Evolutionary conservation across 2,797 vertebrate genomes (phyloP), one percentile per base, ranked within the genome.

Genomic region (Hapalemur alaotrensis): DNA sequence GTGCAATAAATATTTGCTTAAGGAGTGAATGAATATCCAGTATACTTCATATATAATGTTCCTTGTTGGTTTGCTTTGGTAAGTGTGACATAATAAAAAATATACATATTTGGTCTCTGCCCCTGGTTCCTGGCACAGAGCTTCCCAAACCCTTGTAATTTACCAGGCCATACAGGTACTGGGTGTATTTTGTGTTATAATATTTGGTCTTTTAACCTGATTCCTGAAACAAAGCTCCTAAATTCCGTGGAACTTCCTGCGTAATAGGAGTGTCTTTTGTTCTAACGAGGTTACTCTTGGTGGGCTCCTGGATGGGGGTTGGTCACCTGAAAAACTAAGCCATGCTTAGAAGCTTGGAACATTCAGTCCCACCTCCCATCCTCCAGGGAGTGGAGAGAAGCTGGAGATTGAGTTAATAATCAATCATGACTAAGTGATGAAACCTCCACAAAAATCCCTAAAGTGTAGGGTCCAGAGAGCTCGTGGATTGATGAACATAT

Each of bases 1-100:
- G 22, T 95, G 59, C 11, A 95, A 70, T 46, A 95, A 93, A 67
- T 35, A 67, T 67, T 67, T 73, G 80, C 52, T 88, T 89, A 86
- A 35, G 63, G n/a, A 96, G 57, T 0, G 20, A 88, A 72, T 78
- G 28, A 93, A 95, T 70, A 57, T 20, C 43, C 23, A 50, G 14
- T 65, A 78, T 13, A 54, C 23, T n/a, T 67, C 48, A 57, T 38
- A 48, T 4, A 41, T 70, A 38, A 50, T 41, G 30, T 82, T 93
- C 35, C 32, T 8, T n/a, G 22, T 83, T 78, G 50, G 41, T 25
- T 80, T 90, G 41, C 38, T 85, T 73, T 59, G n/a, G 54, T 81
- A 50, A 75, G 9, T 73, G 35, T 70, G 41, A 52, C 63, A 52
- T 17, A 65, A 28, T 32, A 67, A 32, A 50, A 67, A 54, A 41